These are phyloP conservation scores for Astreopora myriophthalma DNA, from an alignment of 64 coral and sea anemone species.

Conservation along the genomic window DNA sequence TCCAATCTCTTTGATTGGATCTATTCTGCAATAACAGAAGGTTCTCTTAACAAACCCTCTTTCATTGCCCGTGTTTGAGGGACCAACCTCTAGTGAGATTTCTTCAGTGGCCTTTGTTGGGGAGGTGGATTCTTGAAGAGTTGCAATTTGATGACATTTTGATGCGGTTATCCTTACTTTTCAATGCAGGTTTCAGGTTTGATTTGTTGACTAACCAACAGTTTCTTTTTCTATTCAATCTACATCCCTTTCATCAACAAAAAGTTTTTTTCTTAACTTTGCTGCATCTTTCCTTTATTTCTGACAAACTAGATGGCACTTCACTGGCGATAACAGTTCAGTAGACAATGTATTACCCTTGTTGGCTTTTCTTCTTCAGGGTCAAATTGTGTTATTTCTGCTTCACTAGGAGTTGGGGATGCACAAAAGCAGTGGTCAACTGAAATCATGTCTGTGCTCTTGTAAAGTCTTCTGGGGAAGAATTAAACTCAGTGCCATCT, in stretches of 20 bases:
- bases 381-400: background rate
- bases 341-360: background rate
- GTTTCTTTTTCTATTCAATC: constrained; percentile 53
- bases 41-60: background rate
- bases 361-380: background rate
- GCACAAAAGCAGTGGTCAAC: constrained; percentile 5
- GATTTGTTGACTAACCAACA: constrained; percentile 27
- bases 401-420: background rate
- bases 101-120: constrained; percentile 72
- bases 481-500: constrained; percentile 32
- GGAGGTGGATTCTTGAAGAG: constrained; percentile 46
- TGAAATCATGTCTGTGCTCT: constrained; percentile 6
- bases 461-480: constrained; percentile 42
- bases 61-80: constrained; percentile 22
- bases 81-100: constrained; percentile 43
- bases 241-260: background rate
- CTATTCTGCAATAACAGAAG: background rate
- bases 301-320: constrained; percentile 15
- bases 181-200: constrained; percentile 46
- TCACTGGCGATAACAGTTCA: constrained; percentile 42
- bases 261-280: constrained; percentile 17
- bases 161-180: constrained; percentile 69
- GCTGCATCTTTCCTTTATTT: background rate
- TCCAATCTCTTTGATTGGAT: background rate
- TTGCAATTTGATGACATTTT: constrained; percentile 63